Percentiles rank a stretch among this genome's conserved stretches.
phyloP scores from a whole-genome alignment of 2,888 invertebrate species.

The Andricus curvator region DNA sequence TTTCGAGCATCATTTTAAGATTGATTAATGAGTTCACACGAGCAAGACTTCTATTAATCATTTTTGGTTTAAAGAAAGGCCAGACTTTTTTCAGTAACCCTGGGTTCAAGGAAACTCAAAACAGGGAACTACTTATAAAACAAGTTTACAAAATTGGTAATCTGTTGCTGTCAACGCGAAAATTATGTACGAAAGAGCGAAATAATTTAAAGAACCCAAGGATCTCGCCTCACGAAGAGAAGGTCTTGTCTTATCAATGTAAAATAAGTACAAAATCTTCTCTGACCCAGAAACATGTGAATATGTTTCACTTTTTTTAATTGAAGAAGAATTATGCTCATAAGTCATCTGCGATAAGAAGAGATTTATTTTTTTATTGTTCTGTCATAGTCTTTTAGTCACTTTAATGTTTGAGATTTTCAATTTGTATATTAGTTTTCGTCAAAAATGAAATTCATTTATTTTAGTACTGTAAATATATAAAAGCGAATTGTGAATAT shows the following conservation, averaged over 20 bases:
- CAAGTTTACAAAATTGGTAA: neutral
- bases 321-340: constrained; percentile 6
- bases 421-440: neutral
- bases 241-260: constrained; percentile 6
- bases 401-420: neutral
- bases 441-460: neutral
- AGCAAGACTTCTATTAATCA: constrained; percentile 8
- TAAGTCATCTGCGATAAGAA: neutral
- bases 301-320: neutral
- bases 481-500: neutral
- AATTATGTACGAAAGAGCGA: neutral
- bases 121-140: neutral
- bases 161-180: neutral
- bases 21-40: constrained; percentile 10
- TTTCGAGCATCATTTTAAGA: neutral
- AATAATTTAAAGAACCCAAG: neutral
- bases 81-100: neutral
- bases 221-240: neutral
- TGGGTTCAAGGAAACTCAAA: constrained; percentile 11
- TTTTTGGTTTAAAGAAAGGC: constrained; percentile 7
- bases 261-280: constrained; percentile 26
- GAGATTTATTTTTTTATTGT: constrained; percentile 5
- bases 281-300: constrained; percentile 4
- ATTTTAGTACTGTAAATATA: neutral
- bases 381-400: neutral